Base-by-base conservation (phyloP, 1,140 invertebrate species). In the Solenopsis invicta region DNA sequence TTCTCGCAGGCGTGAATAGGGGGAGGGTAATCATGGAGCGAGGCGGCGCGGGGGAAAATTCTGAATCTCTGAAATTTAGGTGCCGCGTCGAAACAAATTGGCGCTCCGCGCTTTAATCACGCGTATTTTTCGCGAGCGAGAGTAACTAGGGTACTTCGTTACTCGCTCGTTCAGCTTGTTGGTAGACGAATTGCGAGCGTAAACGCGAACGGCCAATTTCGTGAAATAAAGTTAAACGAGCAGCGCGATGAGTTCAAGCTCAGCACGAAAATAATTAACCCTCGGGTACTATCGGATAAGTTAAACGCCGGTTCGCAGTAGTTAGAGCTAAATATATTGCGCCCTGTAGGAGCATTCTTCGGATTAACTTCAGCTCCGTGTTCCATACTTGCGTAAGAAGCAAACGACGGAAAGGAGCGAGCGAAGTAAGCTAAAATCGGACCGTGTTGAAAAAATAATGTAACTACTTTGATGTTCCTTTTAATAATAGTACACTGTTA, bases 141-240 rank as follows among this genome's bases (percentile, higher is more conserved):
- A 77, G 24, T 77, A 77, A 62, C 37, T 61, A 37, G 21, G 64
- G 74, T 34, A 77, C 41, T 77, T 77, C 56, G 75, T 77, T 77
- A 77, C 56, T 77, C 13, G 54, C 74, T 76, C 74, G 37, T 76
- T 76, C 74, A 77, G 59, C 56, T 77, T 61, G 74, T 59, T 62
- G 37, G 75, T 45, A 61, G 75, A 77, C 75, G 75, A 77, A 62
- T 77, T 77, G 75, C 56, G 16, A 77, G 56, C 37, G 75, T 62
- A 77, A 77, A 77, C 56, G 75, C 56, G 56, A 77, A 62, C 56
- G 75, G 56, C 75, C 75, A 77, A 77, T 77, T 61, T 77, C 10
- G 41, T 24, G 56, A 77, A 77, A 77, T 77, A 77, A 77, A 77
- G 75, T 77, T 77, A 77, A 77, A 77, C 75, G 75, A 77, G 75